phyloP scores from a whole-genome alignment of 2,888 invertebrate species.

The Rhingia rostrata region DNA sequence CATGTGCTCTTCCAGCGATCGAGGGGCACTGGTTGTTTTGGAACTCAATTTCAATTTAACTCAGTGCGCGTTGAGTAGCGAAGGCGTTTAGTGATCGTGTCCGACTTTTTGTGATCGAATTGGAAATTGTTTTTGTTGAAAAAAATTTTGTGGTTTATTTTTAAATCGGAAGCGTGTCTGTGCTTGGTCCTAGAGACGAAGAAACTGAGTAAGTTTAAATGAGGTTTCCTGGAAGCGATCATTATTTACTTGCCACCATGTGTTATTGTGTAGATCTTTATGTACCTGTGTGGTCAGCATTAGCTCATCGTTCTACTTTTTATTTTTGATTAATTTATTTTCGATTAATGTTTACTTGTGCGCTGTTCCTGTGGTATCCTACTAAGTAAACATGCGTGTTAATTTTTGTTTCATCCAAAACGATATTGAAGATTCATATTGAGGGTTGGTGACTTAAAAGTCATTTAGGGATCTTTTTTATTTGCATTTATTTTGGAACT shows the following conservation, averaged over 20 bases:
- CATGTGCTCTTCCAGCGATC: conserved; percentile 55
- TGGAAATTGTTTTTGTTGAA: not conserved
- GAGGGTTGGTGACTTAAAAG: no score
- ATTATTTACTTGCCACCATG: conserved; percentile 13
- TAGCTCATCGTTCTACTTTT: conserved; percentile 15
- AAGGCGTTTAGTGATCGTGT: conserved; percentile 42
- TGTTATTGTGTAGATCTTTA: not conserved
- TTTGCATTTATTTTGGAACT: no score
- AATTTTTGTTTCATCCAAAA: not conserved
- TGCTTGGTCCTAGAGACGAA: conserved; percentile 48
- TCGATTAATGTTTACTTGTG: no score
- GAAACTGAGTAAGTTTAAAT: conserved; percentile 56
- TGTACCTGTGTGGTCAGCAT: not conserved
- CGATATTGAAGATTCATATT: no score
- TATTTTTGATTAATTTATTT: not conserved
- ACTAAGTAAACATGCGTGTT: not conserved
- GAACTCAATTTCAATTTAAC: conserved; percentile 39
- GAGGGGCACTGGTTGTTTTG: conserved; percentile 19
- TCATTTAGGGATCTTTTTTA: no score
- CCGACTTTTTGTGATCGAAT: conserved; percentile 18
- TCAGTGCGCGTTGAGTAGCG: conserved; percentile 47
- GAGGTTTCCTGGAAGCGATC: conserved; percentile 21
- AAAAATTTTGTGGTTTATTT: conserved; percentile 50
- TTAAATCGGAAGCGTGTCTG: conserved; percentile 41
- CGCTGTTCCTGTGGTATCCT: no score